phyloP scores from a whole-genome alignment of 2,797 vertebrate genomes.

The Coregonus ussuriensis region DNA sequence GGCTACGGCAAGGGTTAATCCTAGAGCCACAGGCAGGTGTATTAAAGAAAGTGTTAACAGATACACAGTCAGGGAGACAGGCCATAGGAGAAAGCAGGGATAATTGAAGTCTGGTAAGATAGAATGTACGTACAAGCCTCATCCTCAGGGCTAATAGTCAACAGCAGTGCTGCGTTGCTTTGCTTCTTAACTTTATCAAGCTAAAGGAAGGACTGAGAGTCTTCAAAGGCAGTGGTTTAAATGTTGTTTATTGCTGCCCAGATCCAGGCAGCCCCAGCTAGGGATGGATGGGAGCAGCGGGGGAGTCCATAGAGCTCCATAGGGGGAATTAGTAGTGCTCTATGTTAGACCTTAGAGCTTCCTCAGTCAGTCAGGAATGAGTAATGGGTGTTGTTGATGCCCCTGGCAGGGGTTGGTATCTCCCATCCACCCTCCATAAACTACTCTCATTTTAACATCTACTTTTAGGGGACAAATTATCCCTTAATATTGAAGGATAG shows the following conservation, averaged over 20 bases:
- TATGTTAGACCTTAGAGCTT: constrained; percentile 48
- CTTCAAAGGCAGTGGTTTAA: constrained; percentile 67
- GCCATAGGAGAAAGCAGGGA: constrained; percentile 71
- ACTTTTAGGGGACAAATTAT: constrained; percentile 34
- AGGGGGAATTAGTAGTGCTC: constrained; percentile 39
- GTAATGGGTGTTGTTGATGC: constrained; percentile 28
- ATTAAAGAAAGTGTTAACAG: constrained; percentile 80
- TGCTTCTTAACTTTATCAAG: constrained; percentile 73
- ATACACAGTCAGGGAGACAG: constrained; percentile 67
- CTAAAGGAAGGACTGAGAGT: constrained; percentile 56
- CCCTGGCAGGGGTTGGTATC: constrained; percentile 26
- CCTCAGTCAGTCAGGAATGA: constrained; percentile 42
- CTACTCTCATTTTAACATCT: constrained; percentile 35
- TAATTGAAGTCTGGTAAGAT: constrained; percentile 78
- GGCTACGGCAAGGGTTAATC: constrained; percentile 61
- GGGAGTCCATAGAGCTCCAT: constrained; percentile 30
- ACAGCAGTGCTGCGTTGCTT: constrained; percentile 65
- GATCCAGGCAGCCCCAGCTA: constrained; percentile 9
- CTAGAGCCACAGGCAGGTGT: constrained; percentile 73
- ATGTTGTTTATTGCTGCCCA: constrained; percentile 74
- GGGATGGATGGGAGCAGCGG: constrained; percentile 21
- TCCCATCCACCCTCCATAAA: constrained; percentile 34
- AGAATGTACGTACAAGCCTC: constrained; percentile 59
- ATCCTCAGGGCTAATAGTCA: constrained; percentile 59
- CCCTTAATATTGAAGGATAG: constrained; percentile 40